Base-by-base conservation (phyloP, 2,797 vertebrate species). In the Poecilia picta region DNA sequence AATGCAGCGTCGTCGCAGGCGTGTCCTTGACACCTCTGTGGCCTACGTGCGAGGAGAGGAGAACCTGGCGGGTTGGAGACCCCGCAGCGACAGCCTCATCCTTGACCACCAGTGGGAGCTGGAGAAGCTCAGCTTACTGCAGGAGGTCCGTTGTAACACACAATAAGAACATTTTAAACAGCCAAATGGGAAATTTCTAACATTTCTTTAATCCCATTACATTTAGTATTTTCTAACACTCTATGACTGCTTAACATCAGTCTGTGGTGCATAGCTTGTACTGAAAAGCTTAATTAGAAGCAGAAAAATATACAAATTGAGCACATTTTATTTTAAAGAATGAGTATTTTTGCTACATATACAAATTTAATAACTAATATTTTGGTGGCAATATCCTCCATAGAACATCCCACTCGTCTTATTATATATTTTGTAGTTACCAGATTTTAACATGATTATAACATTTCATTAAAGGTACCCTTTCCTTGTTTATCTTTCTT, bases 91-190 rank as follows among this genome's bases (percentile, higher is more conserved):
- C 95, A 99, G 98, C 88, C 97, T 99, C 78, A 99, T 99, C 87
- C 95, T 99, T 2, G 98, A 99, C 89, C 98, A 99, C 92, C 98
- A 99, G 86, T 99, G 98, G 98, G 98, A 99, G 92, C 94, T 99
- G 92, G 98, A 99, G 90, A 99, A 99, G 85, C 97, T 99, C 89
- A 99, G 98, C 81, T 94, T 98, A 11, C 94, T 99, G 87, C 98
- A 99, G 91, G 98, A 99, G 95, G 98, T 98, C 87, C 73, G 85
- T 76, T 18, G 8, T 11, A 39, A 8, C 18, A 53, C 18, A 53
- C n/a, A 39, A 11, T 12, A 73, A 55, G 11, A 7, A 53, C 0
- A 53, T 53, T 25, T 10, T 1, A 73, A 41, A 62, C 12, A 13
- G 16, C 31, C 59, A 57, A 28, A 64, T 23, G 43, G 15, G 4